These are phyloP conservation scores for Equus przewalskii DNA, from an alignment of 2,113 vertebrate genomes.

Conservation along the genomic window DNA sequence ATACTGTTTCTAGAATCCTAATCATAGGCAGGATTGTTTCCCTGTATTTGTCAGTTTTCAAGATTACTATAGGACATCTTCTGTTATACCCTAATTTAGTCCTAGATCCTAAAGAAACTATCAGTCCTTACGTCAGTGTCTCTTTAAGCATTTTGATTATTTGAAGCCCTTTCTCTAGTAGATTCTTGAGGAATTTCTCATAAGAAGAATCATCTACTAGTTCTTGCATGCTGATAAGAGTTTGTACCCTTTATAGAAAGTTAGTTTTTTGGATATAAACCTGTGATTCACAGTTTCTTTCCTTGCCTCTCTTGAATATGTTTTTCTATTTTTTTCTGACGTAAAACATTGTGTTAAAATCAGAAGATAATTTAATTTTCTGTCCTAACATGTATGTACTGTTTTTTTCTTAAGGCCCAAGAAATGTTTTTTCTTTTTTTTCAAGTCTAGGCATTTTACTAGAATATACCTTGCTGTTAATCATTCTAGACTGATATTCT, in stretches of 20 bases:
- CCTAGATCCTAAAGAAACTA: background rate
- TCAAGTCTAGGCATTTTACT: background rate
- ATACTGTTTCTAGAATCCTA: background rate
- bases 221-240: background rate
- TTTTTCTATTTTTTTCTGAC: background rate
- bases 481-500: background rate
- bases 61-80: background rate
- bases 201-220: constrained; percentile 4
- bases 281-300: background rate
- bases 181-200: background rate
- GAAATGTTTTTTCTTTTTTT: background rate
- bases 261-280: constrained; percentile 15
- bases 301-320: background rate
- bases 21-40: background rate
- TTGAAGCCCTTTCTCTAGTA: background rate
- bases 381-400: background rate
- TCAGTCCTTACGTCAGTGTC: background rate
- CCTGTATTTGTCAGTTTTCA: background rate
- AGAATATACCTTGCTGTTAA: background rate
- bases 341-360: constrained; percentile 8
- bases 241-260: background rate
- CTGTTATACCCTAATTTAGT: background rate
- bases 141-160: background rate
- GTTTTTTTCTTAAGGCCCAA: background rate
- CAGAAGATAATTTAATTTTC: background rate